A percentile compares a stretch with the other conserved stretches of the same genome.
These are phyloP conservation scores for Drosophila baimaii DNA, from an alignment of 1,140 invertebrate genomes.

Conservation along the genomic window DNA sequence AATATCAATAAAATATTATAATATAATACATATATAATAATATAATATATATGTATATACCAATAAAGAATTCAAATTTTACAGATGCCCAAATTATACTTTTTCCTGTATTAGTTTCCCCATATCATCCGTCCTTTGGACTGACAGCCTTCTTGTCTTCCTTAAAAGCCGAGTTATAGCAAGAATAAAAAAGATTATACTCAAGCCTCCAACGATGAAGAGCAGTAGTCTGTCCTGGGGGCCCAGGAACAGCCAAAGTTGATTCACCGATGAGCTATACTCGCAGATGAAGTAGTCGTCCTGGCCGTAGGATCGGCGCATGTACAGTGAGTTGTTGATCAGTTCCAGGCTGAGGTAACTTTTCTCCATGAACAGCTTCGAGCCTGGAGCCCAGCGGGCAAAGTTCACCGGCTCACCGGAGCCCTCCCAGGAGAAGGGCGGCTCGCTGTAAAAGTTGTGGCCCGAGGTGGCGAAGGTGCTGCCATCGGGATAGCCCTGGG, in stretches of 20 bases:
- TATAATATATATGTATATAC: no score
- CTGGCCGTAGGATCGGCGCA: slow-evolving; percentile 29
- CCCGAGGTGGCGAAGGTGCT: slow-evolving; percentile 58
- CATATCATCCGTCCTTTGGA: neutral
- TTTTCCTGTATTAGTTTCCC: neutral
- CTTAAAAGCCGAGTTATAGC: no score
- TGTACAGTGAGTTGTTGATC: slow-evolving; percentile 31
- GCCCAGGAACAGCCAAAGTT: neutral
- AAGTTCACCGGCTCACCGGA: slow-evolving; percentile 3
- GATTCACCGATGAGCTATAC: neutral
- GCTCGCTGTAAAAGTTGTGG: slow-evolving; percentile 16
- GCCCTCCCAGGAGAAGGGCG: slow-evolving; percentile 36
- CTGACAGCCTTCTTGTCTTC: neutral
- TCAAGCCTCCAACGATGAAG: no score
- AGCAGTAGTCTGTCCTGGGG: no score
- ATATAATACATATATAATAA: no score
- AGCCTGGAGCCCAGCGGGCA: slow-evolving; percentile 34
- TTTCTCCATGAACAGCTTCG: neutral
- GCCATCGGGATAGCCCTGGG: slow-evolving; percentile 34
- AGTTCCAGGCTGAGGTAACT: slow-evolving; percentile 40
- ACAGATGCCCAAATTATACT: no score
- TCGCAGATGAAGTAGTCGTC: slow-evolving; percentile 60
- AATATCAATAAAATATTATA: no score
- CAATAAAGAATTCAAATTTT: no score
- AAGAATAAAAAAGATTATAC: no score